Conservation (phyloP, 2,797 vertebrate genomes). For the Chaetodon trifasciatus region DNA sequence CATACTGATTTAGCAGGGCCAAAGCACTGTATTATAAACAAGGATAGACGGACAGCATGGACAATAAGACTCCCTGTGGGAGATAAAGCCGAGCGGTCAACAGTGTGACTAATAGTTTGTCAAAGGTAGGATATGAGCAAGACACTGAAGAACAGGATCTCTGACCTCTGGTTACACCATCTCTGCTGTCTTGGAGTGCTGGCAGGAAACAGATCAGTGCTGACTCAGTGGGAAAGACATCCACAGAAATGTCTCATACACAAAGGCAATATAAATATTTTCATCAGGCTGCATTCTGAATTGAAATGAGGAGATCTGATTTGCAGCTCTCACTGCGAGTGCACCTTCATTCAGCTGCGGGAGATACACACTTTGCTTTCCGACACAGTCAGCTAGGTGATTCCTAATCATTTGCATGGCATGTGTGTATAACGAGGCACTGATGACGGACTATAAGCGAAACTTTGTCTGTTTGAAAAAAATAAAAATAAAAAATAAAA, state of each 20-base stretch:
- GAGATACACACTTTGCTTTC: conserved; percentile 1
- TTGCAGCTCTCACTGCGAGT: not conserved
- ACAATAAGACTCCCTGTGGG: not conserved
- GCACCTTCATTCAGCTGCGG: not conserved
- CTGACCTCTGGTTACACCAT: conserved; percentile 49
- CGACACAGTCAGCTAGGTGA: not conserved
- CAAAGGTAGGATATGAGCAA: conserved; percentile 58
- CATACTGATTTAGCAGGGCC: not conserved
- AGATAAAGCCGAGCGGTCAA: conserved; percentile 18
- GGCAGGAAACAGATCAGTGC: conserved; percentile 49
- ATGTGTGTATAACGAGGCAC: not conserved
- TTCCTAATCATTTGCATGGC: not conserved
- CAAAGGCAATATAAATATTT: conserved; percentile 8
- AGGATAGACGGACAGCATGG: conserved; percentile 19
- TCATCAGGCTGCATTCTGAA: not conserved
- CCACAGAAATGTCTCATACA: conserved; percentile 16
- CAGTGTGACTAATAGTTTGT: conserved; percentile 56
- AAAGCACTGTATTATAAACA: not conserved
- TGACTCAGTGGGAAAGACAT: conserved; percentile 61
- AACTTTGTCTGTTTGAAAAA: not conserved
- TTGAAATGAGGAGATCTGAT: not conserved
- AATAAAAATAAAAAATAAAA: not conserved
- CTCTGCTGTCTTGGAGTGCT: conserved; percentile 40
- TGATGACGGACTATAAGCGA: not conserved
- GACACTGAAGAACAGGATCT: conserved; percentile 29